Evolutionary conservation across 2,797 vertebrate genomes (phyloP), one percentile per base, ranked within the genome.

Genomic region (Tympanoctomys barrerae): DNA sequence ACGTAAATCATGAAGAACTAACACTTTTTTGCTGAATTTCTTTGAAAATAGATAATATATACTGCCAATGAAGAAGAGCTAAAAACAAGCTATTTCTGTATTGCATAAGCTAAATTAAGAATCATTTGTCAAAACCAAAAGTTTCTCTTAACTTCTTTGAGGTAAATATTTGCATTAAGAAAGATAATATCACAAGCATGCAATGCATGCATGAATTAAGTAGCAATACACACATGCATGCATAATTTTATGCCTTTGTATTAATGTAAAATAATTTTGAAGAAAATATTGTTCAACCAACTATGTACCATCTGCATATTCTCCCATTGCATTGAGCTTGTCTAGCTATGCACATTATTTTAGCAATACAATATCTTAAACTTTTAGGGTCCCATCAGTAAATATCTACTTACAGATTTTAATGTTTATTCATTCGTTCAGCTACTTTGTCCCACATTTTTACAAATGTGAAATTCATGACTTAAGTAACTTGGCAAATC

Each of bases 31-130:
- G 21, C 7, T 89, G 87, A 95, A 42, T 78, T 33, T 57, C 73
- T 70, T 94, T 97, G 78, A 94, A 87, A 96, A 79, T 75, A 8
- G 39, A 96, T 83, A 95, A 96, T 91, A 14, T 18, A 87, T 42
- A 70, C 66, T 49, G 66, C 84, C 54, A 68, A 68, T 49, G 70
- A 94, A 88, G 8, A 93, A 86, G 52, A 96, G 7, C 31, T 52
- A 39, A n/a, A 90, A 89, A 88, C 10, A 89, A 89, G n/a, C 22
- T 89, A 2, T 66, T 61, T 78, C 28, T 87, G 5, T 28, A 73
- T 7, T 87, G 12, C 2, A 87, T 19, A 66, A 89, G 77, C 19
- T 2, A 90, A 85, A 87, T 88, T 78, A 91, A 89, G 9, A 91
- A 80, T 82, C n/a, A 71, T 84, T 95, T 94, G 11, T 82, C 28